These are phyloP conservation scores for Tinea trinotella DNA, from an alignment of 2,888 invertebrate genomes.

Conservation along the genomic window DNA sequence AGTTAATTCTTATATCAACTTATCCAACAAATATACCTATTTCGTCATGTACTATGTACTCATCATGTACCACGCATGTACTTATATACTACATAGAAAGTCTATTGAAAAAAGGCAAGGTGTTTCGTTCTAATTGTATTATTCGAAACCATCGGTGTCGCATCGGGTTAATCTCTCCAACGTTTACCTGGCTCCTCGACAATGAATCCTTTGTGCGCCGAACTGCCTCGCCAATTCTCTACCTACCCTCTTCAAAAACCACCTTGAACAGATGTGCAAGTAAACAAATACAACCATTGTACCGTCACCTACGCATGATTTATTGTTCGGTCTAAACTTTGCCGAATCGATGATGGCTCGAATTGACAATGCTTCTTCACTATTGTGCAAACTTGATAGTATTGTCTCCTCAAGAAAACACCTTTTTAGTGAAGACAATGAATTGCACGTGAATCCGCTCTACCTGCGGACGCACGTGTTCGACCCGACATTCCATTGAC, in stretches of 20 bases:
- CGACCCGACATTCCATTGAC: constrained; percentile 38
- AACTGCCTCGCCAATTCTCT: constrained; percentile 44
- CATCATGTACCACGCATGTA: background rate
- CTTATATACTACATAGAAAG: background rate
- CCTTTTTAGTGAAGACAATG: constrained; percentile 53
- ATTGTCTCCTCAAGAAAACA: constrained; percentile 53
- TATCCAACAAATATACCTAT: background rate
- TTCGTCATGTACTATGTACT: background rate
- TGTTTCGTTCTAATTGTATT: constrained; percentile 47
- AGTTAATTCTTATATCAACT: constrained; percentile 17
- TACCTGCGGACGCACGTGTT: constrained; percentile 70
- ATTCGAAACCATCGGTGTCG: constrained; percentile 31
- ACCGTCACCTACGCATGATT: constrained; percentile 61
- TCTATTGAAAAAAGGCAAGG: constrained; percentile 45
- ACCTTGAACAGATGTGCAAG: constrained; percentile 57
- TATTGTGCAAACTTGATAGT: constrained; percentile 57
- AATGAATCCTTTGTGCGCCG: constrained; percentile 44
- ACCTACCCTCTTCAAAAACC: constrained; percentile 34
- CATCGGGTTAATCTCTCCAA: constrained; percentile 67
- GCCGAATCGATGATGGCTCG: constrained; percentile 53
- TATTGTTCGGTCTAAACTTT: constrained; percentile 44
- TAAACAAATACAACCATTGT: constrained; percentile 58
- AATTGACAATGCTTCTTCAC: constrained; percentile 37
- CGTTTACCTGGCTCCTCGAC: constrained; percentile 52
- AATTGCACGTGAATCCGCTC: constrained; percentile 58